Evolutionary conservation across 2,888 invertebrate species (phyloP).

Genomic region (Apamea anceps): DNA sequence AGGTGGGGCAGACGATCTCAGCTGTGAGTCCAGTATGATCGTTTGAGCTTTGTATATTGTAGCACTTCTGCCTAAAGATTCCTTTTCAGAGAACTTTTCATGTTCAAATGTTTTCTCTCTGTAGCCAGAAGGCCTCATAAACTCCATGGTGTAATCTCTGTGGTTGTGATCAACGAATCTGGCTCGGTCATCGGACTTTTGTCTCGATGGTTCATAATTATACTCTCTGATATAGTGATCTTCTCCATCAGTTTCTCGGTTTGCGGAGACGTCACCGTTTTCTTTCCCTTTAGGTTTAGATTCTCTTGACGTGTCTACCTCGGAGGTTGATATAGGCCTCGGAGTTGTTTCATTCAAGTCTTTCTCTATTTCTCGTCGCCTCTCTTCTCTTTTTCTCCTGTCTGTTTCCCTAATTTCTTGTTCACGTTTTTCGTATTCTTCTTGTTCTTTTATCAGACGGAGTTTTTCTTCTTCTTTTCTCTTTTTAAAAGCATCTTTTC

Average conservation of each 20-base stretch:
- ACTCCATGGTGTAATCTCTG: constrained; percentile 79
- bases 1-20: constrained; percentile 75
- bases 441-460: constrained; percentile 31
- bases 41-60: constrained; percentile 78
- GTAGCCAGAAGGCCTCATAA: constrained; percentile 78
- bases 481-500: constrained; percentile 39
- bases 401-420: constrained; percentile 36
- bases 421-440: constrained; percentile 36
- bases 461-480: constrained; percentile 45
- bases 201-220: constrained; percentile 71
- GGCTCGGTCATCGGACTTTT: constrained; percentile 64
- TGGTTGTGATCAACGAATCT: constrained; percentile 77
- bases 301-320: background rate
- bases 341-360: constrained; percentile 30
- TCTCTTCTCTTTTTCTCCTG: constrained; percentile 36
- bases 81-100: constrained; percentile 60
- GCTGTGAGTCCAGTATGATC: constrained; percentile 75
- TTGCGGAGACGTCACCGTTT: constrained; percentile 39
- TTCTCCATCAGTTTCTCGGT: constrained; percentile 39
- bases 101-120: constrained; percentile 74
- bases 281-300: constrained; percentile 27
- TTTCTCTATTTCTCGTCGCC: constrained; percentile 36
- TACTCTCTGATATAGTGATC: constrained; percentile 74
- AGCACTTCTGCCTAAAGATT: constrained; percentile 67
- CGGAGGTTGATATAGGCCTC: background rate